A percentile compares a stretch with the other conserved stretches of the same genome.
These are phyloP conservation scores for Pterophyllum scalare DNA, from an alignment of 2,113 vertebrate genomes.

Conservation along the genomic window DNA sequence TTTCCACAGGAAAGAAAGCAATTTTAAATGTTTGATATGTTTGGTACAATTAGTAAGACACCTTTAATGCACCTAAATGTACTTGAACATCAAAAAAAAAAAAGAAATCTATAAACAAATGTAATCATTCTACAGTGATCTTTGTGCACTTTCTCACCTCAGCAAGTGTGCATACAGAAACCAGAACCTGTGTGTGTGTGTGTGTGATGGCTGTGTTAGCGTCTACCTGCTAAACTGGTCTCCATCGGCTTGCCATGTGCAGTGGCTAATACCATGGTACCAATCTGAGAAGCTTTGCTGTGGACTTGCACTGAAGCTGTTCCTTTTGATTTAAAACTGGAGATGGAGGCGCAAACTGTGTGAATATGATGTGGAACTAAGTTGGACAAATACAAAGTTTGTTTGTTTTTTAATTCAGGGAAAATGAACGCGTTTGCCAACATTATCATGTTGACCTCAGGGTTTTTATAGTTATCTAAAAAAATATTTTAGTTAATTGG, in stretches of 20 bases:
- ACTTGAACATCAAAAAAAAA: background rate
- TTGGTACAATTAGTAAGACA: background rate
- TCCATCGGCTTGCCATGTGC: constrained; percentile 45
- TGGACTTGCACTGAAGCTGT: no score
- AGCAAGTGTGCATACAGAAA: constrained; percentile 28
- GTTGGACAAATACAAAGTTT: background rate
- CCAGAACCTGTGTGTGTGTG: background rate
- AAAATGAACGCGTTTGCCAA: background rate
- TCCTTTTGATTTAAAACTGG: no score
- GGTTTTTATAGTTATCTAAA: background rate
- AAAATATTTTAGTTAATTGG: background rate
- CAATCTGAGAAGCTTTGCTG: background rate
- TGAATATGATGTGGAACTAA: background rate
- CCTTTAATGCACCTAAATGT: background rate
- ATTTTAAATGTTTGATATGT: background rate
- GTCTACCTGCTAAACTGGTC: constrained; percentile 33
- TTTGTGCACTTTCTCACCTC: background rate
- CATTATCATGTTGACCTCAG: background rate
- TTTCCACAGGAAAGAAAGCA: background rate
- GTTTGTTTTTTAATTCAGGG: background rate
- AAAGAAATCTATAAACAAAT: background rate
- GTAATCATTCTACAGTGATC: background rate
- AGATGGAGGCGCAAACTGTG: no score
- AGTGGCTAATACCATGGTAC: background rate
- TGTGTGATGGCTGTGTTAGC: constrained; percentile 25